A percentile compares a stretch with the other conserved stretches of the same genome.
These are phyloP conservation scores for Phymatocera aterrima DNA, from an alignment of 2,888 invertebrate genomes.

Conservation along the genomic window DNA sequence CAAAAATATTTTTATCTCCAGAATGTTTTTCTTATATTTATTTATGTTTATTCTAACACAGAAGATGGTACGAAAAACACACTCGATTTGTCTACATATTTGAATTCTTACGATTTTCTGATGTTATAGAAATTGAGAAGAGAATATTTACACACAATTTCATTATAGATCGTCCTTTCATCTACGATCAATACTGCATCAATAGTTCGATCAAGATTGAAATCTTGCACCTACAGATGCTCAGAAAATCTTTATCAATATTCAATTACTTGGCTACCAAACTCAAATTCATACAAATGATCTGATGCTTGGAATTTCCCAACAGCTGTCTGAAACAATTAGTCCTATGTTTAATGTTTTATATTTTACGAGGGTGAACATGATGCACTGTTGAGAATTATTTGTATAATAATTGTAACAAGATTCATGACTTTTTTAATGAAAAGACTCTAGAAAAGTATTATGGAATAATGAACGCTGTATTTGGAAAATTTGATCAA, in stretches of 20 bases:
- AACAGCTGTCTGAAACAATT: background rate
- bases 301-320: slow-evolving; percentile 10
- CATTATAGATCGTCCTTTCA: background rate
- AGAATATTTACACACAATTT: no score
- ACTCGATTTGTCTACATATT: no score
- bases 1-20: background rate
- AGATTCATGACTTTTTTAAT: background rate
- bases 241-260: background rate
- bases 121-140: no score
- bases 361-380: background rate
- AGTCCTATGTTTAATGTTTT: background rate
- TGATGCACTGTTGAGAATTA: background rate
- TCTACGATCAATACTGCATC: background rate
- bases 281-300: slow-evolving; percentile 9
- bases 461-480: background rate
- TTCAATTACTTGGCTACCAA: background rate
- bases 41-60: no score
- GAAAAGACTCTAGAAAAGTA: background rate
- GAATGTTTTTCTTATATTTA: background rate
- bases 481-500: background rate
- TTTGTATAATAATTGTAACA: background rate
- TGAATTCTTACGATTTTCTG: no score
- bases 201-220: background rate
- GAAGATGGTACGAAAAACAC: no score
- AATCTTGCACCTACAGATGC: slow-evolving; percentile 1